Percentiles rank a stretch among this genome's conserved stretches.
These are phyloP conservation scores for Choloepus didactylus DNA, from an alignment of 2,797 vertebrate genomes.

Conservation along the genomic window DNA sequence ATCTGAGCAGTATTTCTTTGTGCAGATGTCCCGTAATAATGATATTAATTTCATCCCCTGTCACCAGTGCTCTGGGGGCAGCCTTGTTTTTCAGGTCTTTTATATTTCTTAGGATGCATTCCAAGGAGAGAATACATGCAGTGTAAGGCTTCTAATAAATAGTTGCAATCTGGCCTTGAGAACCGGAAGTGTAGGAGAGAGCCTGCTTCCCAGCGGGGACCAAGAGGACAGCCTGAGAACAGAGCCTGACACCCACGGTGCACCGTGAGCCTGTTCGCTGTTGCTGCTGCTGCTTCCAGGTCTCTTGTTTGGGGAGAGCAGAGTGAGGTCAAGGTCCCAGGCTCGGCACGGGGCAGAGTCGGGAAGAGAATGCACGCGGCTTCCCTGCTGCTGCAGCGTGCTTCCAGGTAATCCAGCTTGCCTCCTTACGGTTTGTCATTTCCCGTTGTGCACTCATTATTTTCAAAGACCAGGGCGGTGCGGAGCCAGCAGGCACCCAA, in stretches of 20 bases:
- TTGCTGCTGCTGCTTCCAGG: background rate
- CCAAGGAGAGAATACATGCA: background rate
- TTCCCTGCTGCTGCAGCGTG: accelerated
- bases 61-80: background rate
- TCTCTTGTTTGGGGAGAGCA: no score
- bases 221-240: background rate
- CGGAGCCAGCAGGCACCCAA: background rate
- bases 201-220: background rate
- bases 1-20: background rate
- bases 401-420: background rate
- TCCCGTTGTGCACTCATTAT: background rate
- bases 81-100: background rate
- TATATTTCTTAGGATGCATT: background rate
- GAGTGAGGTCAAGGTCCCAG: accelerated
- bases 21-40: no score
- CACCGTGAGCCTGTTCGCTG: no score
- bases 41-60: background rate
- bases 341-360: background rate
- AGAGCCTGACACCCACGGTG: background rate
- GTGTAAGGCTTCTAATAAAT: background rate
- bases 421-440: background rate
- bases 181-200: background rate
- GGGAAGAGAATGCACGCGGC: background rate
- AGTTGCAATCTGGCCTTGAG: background rate
- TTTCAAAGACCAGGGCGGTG: background rate